phyloP scores from a whole-genome alignment of 2,888 invertebrate species.

The Xanthorhoe designata region DNA sequence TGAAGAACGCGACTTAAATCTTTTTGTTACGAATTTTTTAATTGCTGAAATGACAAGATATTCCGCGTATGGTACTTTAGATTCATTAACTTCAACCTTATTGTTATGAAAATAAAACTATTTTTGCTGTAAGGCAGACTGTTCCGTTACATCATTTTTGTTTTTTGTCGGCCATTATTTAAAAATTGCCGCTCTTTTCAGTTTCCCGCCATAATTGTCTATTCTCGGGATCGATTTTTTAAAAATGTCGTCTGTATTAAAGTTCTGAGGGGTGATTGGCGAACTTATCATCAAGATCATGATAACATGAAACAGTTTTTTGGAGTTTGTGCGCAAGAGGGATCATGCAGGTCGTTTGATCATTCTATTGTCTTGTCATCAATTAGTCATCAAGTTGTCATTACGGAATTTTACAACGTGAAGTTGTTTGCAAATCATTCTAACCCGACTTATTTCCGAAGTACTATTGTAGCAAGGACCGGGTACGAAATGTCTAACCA shows the following conservation, averaged over 20 bases:
- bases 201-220: slow-evolving; percentile 24
- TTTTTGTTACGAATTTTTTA: slow-evolving; percentile 23
- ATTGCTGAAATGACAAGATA: slow-evolving; percentile 19
- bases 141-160: slow-evolving; percentile 1
- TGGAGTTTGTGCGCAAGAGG: too few relatives aligned
- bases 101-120: background rate
- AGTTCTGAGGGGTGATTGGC: too few relatives aligned
- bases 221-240: slow-evolving; percentile 23
- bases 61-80: background rate
- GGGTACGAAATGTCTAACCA: too few relatives aligned
- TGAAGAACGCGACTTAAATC: slow-evolving; percentile 4
- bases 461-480: too few relatives aligned
- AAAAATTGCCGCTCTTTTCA: slow-evolving; percentile 19
- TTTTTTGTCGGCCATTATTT: slow-evolving; percentile 16
- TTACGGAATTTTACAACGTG: too few relatives aligned
- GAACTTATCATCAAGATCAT: too few relatives aligned
- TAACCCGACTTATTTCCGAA: too few relatives aligned
- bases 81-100: slow-evolving; percentile 1
- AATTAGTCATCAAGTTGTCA: too few relatives aligned
- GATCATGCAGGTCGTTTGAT: too few relatives aligned
- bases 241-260: slow-evolving; percentile 18
- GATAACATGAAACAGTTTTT: too few relatives aligned
- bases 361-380: too few relatives aligned
- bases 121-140: background rate
- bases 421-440: too few relatives aligned